A percentile compares a stretch with the other conserved stretches of the same genome.
phyloP scores from a whole-genome alignment of 2,797 vertebrate genomes.

The Notoglanidium macrostoma region DNA sequence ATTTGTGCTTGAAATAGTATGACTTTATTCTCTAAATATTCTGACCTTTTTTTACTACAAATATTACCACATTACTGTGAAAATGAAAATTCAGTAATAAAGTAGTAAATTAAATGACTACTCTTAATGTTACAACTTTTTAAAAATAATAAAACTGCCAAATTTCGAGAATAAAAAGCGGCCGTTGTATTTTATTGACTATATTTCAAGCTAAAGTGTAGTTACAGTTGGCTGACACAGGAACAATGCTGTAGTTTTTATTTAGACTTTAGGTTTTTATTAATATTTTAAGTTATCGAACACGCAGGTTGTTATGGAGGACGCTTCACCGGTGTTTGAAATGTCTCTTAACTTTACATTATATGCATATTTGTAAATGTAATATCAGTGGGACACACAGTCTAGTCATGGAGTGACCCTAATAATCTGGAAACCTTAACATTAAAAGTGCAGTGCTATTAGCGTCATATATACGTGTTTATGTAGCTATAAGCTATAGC shows the following conservation, averaged over 20 bases:
- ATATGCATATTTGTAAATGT: neutral
- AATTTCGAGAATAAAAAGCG: neutral
- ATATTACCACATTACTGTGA: neutral
- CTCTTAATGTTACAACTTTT: too few relatives aligned
- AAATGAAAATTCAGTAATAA: neutral
- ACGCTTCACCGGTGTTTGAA: neutral
- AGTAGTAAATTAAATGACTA: too few relatives aligned
- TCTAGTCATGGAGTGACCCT: neutral
- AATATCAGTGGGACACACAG: neutral
- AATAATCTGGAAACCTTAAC: neutral
- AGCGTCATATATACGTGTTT: too few relatives aligned
- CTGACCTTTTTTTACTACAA: neutral
- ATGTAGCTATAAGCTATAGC: slow-evolving; percentile 7
- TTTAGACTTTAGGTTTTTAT: neutral
- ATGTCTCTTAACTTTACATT: neutral
- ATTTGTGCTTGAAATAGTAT: neutral
- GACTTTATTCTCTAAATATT: neutral
- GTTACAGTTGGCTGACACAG: neutral
- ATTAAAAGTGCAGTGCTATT: neutral
- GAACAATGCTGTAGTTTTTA: neutral
- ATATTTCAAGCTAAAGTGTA: neutral
- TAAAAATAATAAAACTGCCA: neutral
- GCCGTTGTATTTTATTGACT: neutral
- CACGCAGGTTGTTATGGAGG: neutral
- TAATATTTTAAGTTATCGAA: neutral